These are phyloP conservation scores for Chrysochloris asiatica DNA, from an alignment of 2,113 vertebrate species.

Conservation along the genomic window DNA sequence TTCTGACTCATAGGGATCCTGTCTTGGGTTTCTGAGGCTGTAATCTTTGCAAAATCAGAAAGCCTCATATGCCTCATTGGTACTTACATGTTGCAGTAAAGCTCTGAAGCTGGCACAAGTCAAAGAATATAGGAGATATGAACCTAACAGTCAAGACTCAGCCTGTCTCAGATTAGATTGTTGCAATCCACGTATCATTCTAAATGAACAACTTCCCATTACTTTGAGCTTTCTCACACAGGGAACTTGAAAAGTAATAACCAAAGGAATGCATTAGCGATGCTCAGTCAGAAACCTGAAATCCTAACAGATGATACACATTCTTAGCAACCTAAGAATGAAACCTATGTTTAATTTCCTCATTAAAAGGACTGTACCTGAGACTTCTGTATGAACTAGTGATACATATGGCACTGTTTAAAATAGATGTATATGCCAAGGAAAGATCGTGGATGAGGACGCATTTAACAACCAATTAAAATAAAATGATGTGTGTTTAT, in stretches of 20 bases:
- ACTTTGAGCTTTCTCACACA: neutral
- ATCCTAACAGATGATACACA: neutral
- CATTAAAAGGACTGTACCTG: neutral
- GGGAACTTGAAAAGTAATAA: neutral
- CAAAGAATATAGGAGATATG: neutral
- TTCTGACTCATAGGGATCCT: too few relatives aligned
- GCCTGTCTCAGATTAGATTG: neutral
- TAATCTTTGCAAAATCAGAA: too few relatives aligned
- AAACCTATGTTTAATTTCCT: conserved; percentile 1
- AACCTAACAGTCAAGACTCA: conserved; percentile 20
- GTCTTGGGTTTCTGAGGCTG: too few relatives aligned
- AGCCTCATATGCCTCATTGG: neutral
- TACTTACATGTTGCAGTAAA: neutral
- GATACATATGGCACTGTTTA: conserved; percentile 1
- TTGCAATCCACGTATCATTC: neutral
- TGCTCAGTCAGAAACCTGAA: conserved; percentile 5
- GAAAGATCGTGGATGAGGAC: neutral
- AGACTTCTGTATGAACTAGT: neutral
- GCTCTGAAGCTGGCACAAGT: neutral
- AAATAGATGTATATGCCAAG: neutral
- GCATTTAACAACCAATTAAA: conserved; percentile 30
- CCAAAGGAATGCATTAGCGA: conserved; percentile 1
- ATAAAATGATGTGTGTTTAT: neutral
- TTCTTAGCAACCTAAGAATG: neutral
- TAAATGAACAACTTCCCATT: conserved; percentile 44